Percentiles rank a stretch among this genome's conserved stretches.
phyloP scores from a whole-genome alignment of 2,888 invertebrate species.

The Hirtodrosophila alboralis region DNA sequence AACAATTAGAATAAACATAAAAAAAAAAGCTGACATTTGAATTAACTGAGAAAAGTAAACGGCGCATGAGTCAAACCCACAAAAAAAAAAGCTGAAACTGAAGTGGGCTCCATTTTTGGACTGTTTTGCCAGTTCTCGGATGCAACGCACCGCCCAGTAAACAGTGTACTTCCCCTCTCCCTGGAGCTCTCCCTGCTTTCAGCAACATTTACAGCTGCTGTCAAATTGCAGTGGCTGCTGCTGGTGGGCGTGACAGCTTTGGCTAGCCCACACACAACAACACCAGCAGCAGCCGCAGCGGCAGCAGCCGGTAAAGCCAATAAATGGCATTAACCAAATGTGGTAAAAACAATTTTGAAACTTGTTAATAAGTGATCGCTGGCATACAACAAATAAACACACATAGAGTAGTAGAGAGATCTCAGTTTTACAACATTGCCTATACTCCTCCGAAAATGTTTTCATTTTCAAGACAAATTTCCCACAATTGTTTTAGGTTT shows the following conservation, averaged over 20 bases:
- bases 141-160: conserved; percentile 54
- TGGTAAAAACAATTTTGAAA: conserved; percentile 75
- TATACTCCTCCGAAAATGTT: conserved; percentile 38
- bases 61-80: conserved; percentile 41
- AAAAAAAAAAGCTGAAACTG: conserved; percentile 12
- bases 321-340: conserved; percentile 79
- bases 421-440: conserved; percentile 17
- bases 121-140: conserved; percentile 52
- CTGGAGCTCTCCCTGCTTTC: conserved; percentile 12
- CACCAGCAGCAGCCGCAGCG: conserved; percentile 61
- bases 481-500: conserved; percentile 65
- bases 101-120: conserved; percentile 53
- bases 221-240: conserved; percentile 53
- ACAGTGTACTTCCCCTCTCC: neutral
- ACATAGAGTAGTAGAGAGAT: conserved; percentile 17
- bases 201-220: conserved; percentile 38
- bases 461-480: conserved; percentile 58
- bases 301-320: conserved; percentile 60
- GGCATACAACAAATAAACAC: conserved; percentile 33
- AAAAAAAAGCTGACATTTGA: conserved; percentile 58
- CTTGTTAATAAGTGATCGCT: conserved; percentile 72
- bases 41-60: conserved; percentile 46
- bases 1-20: conserved; percentile 71
- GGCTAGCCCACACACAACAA: conserved; percentile 36
- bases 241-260: conserved; percentile 53